Evolutionary conservation across 2,113 vertebrate species (phyloP).

Genomic region (Eulemur rufifrons): DNA sequence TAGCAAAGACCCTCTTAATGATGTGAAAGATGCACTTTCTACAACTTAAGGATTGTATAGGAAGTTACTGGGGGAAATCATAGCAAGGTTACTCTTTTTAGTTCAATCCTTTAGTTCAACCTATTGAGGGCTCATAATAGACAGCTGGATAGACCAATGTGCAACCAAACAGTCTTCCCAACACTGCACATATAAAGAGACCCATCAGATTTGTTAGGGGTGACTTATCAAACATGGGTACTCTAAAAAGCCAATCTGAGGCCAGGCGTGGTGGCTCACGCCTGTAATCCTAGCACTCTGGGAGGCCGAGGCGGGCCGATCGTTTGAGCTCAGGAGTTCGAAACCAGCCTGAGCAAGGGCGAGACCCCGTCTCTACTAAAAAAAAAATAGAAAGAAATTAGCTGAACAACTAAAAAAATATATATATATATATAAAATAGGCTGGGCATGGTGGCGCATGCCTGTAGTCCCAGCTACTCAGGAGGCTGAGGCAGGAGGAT

Average conservation of each 20-base stretch:
- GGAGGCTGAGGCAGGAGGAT: neutral
- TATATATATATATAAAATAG: too few species aligned
- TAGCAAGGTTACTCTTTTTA: neutral
- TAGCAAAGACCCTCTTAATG: neutral
- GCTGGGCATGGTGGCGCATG: too few species aligned
- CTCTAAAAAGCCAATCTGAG: neutral
- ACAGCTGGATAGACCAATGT: neutral
- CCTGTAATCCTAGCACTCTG: too few species aligned
- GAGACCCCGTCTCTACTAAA: too few species aligned
- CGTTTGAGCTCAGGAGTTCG: too few species aligned
- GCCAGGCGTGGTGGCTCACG: too few species aligned
- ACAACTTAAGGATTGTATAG: neutral
- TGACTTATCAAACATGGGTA: neutral
- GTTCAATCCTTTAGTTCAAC: neutral
- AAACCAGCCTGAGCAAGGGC: too few species aligned
- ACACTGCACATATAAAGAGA: neutral
- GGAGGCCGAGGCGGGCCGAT: too few species aligned
- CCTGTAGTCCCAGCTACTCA: too few species aligned
- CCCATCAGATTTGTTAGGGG: neutral
- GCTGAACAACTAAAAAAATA: too few species aligned
- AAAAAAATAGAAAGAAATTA: too few species aligned
- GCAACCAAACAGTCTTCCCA: neutral
- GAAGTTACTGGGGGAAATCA: neutral
- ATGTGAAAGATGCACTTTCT: neutral
- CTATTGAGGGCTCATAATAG: neutral